Percentiles rank a stretch among this genome's conserved stretches.
phyloP scores from a whole-genome alignment of 2,797 vertebrate species.

The Acrocephalus scirpaceus region DNA sequence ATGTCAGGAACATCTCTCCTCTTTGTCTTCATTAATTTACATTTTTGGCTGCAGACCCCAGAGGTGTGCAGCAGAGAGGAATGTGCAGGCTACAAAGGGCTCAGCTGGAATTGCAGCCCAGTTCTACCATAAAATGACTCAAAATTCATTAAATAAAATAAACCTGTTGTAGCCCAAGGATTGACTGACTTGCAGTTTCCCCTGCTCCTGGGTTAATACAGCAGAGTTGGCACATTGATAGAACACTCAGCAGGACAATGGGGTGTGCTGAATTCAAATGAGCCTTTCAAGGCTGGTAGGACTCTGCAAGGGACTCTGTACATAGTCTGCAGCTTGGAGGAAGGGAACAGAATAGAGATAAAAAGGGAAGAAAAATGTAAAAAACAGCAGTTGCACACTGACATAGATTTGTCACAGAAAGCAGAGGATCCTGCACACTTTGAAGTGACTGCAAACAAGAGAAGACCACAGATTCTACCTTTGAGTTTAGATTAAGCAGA shows the following conservation, averaged over 20 bases:
- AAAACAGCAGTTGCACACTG: not conserved
- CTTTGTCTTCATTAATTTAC: slow-evolving; percentile 65
- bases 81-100: slow-evolving; percentile 40
- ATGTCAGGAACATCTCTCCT: not conserved
- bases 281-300: slow-evolving; percentile 5
- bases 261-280: slow-evolving; percentile 57
- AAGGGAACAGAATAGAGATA: not conserved
- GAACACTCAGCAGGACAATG: slow-evolving; percentile 58
- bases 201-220: slow-evolving; percentile 48
- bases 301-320: not conserved
- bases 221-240: slow-evolving; percentile 45
- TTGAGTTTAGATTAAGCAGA: not conserved
- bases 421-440: not conserved
- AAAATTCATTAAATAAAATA: slow-evolving; percentile 63
- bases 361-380: not conserved
- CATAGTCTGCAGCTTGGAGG: not conserved
- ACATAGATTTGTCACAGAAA: not conserved
- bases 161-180: slow-evolving; percentile 43
- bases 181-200: slow-evolving; percentile 50
- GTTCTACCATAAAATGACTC: slow-evolving; percentile 46
- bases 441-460: not conserved
- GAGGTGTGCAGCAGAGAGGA: slow-evolving; percentile 28
- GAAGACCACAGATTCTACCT: not conserved
- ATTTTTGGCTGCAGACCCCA: slow-evolving; percentile 39
- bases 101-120: slow-evolving; percentile 56